Percentiles rank a stretch among this genome's conserved stretches.
Evolutionary conservation across 2,113 vertebrate species (phyloP).

Genomic region (Zapornia atra): DNA sequence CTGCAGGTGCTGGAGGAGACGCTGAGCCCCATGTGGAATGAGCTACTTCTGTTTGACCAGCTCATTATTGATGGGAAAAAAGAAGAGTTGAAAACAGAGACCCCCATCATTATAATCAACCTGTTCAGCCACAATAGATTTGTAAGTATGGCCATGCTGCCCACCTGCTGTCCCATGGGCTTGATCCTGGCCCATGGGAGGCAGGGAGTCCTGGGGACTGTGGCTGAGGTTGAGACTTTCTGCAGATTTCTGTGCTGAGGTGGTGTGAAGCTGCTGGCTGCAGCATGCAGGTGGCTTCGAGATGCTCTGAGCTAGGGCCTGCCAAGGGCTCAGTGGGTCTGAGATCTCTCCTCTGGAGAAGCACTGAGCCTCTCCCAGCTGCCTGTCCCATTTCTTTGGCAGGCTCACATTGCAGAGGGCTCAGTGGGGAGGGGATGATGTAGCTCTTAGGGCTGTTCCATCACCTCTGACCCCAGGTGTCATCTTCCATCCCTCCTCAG

Average conservation of each 20-base stretch:
- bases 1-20: slow-evolving; percentile 85
- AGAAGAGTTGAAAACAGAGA: slow-evolving; percentile 86
- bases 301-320: neutral
- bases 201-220: neutral
- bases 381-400: neutral
- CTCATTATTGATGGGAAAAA: slow-evolving; percentile 87
- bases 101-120: slow-evolving; percentile 84
- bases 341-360: neutral
- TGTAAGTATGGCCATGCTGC: slow-evolving; percentile 72
- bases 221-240: neutral
- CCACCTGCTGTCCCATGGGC: neutral
- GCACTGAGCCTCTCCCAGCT: neutral
- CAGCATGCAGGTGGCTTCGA: neutral
- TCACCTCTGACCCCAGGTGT: neutral
- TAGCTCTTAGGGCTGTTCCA: neutral
- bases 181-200: neutral
- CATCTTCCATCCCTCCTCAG: neutral
- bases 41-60: slow-evolving; percentile 89
- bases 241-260: neutral
- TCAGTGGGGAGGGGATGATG: neutral
- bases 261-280: neutral
- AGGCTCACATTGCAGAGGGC: neutral
- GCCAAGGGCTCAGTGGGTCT: neutral
- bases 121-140: slow-evolving; percentile 86
- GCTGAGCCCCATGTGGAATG: slow-evolving; percentile 90